A percentile compares a stretch with the other conserved stretches of the same genome.
Conservation (phyloP, 2,888 invertebrate genomes). For the Cataglyphis albicans region DNA sequence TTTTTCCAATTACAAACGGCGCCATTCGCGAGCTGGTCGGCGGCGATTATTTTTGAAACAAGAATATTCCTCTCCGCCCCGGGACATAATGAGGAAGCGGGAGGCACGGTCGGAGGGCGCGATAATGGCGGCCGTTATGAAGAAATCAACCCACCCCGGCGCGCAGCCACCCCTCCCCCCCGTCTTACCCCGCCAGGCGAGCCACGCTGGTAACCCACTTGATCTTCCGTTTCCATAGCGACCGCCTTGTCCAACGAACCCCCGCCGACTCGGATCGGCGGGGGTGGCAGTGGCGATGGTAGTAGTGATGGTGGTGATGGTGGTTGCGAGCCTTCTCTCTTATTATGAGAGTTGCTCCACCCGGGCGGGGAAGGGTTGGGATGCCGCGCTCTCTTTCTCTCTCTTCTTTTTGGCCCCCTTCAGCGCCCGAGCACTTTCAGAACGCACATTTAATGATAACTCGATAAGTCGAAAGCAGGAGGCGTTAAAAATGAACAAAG, state of each 20-base stretch:
- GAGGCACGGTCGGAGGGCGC: constrained; percentile 75
- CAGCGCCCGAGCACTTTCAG: constrained; percentile 31
- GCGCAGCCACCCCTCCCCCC: constrained; percentile 53
- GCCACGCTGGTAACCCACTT: constrained; percentile 73
- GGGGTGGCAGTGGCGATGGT: constrained; percentile 51
- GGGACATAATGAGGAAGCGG: constrained; percentile 81
- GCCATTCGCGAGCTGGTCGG: constrained; percentile 77
- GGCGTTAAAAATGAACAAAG: constrained; percentile 5
- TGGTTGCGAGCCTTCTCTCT: constrained; percentile 73
- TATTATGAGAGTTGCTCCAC: constrained; percentile 77
- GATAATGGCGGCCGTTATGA: constrained; percentile 86
- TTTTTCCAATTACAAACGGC: constrained; percentile 83
- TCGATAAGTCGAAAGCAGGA: constrained; percentile 18
- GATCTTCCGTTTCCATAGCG: constrained; percentile 82
- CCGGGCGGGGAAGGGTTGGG: constrained; percentile 78
- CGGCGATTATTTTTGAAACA: constrained; percentile 82
- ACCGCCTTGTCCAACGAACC: constrained; percentile 84
- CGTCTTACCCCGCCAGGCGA: constrained; percentile 56
- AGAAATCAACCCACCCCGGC: constrained; percentile 84
- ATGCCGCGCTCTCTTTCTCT: constrained; percentile 13
- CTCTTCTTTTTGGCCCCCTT: constrained; percentile 20
- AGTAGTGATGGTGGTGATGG: constrained; percentile 20
- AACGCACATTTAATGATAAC: constrained; percentile 51
- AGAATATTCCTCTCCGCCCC: constrained; percentile 81
- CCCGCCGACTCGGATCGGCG: constrained; percentile 60